A percentile compares a stretch with the other conserved stretches of the same genome.
Conservation (phyloP, 2,797 vertebrate species). For the Picus viridis region DNA sequence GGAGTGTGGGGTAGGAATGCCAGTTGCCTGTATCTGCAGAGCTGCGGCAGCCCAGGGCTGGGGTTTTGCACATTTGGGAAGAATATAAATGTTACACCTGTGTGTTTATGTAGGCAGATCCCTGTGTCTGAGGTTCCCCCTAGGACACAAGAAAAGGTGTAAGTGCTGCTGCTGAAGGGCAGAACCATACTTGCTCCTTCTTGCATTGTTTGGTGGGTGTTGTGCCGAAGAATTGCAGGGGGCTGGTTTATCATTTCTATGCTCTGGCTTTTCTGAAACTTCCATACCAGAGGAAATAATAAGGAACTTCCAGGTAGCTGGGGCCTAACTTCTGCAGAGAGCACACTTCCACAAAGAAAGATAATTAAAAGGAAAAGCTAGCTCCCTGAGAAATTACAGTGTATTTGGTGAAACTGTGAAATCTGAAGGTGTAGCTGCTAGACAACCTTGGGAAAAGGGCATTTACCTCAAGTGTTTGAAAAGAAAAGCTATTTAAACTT, state of each 20-base stretch:
- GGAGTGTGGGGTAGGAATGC: background rate
- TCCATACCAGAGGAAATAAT: background rate
- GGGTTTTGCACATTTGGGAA: background rate
- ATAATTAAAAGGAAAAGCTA: slow-evolving; percentile 2
- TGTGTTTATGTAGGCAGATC: background rate
- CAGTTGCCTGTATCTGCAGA: background rate
- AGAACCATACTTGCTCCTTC: background rate
- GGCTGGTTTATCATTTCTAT: background rate
- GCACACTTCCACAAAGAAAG: background rate
- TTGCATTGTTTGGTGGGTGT: background rate
- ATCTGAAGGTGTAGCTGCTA: background rate
- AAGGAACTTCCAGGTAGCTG: background rate
- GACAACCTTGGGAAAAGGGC: slow-evolving; percentile 37
- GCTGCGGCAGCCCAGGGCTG: background rate
- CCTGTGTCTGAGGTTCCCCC: background rate
- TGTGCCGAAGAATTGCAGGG: background rate
- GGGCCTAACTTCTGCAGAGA: background rate
- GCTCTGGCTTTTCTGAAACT: background rate
- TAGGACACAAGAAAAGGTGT: background rate
- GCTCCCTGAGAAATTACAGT: background rate
- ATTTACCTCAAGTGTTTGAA: slow-evolving; percentile 63
- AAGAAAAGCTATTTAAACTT: slow-evolving; percentile 67
- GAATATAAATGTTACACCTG: background rate
- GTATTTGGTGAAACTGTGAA: slow-evolving; percentile 24
- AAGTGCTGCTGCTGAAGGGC: background rate